Evolutionary conservation across 1,140 invertebrate species (phyloP).

Genomic region (Platyscapa corneri): DNA sequence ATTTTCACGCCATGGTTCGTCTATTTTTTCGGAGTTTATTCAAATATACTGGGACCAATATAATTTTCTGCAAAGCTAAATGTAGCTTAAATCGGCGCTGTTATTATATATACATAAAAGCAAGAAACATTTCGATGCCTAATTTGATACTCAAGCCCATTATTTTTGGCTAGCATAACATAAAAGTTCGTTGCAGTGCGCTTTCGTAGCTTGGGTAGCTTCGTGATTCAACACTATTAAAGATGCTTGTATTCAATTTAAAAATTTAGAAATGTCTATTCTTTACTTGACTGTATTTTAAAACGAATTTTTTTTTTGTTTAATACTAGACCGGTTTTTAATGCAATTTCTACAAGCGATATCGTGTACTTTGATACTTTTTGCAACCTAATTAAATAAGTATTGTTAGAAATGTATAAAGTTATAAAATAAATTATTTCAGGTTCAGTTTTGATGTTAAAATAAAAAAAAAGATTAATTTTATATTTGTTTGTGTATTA

Average conservation of each 20-base stretch:
- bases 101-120: neutral
- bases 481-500: neutral
- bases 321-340: too few species aligned
- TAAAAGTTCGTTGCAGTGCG: neutral
- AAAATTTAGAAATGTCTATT: too few species aligned
- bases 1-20: too few species aligned
- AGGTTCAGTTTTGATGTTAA: neutral
- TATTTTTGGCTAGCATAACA: neutral
- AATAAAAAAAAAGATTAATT: neutral
- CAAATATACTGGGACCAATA: neutral
- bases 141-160: neutral
- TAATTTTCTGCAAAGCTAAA: neutral
- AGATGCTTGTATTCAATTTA: neutral
- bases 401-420: too few species aligned
- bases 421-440: too few species aligned
- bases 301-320: too few species aligned
- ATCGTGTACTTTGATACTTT: too few species aligned
- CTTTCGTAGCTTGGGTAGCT: neutral
- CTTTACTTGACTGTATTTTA: too few species aligned
- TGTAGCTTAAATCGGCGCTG: neutral
- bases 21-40: neutral
- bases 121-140: neutral
- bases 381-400: too few species aligned
- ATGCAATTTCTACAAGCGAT: too few species aligned
- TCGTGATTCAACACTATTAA: neutral